These are phyloP conservation scores for Myotis findleyi DNA, from an alignment of 2,797 vertebrate species.

Conservation along the genomic window DNA sequence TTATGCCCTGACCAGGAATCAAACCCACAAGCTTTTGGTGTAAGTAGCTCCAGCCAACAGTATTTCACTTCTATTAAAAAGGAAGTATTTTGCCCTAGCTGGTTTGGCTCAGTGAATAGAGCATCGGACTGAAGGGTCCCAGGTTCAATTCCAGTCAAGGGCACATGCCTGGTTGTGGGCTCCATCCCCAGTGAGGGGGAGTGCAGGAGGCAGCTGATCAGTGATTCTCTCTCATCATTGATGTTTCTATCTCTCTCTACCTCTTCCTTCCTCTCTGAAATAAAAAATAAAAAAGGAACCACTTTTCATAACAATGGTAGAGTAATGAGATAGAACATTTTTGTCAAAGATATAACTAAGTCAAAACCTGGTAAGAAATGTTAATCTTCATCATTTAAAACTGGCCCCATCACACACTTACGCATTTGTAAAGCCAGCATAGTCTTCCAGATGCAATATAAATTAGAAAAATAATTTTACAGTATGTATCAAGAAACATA, in stretches of 20 bases:
- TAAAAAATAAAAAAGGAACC: not conserved
- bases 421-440: conserved; percentile 4
- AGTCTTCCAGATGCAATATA: conserved; percentile 38
- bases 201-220: too few species aligned
- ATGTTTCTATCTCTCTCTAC: too few species aligned
- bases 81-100: not conserved
- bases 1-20: not conserved
- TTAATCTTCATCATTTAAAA: conserved; percentile 56
- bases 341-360: conserved; percentile 43
- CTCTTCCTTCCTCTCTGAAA: too few species aligned
- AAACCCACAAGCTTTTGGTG: not conserved
- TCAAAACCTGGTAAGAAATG: conserved; percentile 55
- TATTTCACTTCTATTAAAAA: conserved; percentile 39
- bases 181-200: too few species aligned
- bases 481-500: conserved; percentile 23
- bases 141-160: too few species aligned
- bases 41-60: not conserved
- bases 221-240: too few species aligned
- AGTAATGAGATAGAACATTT: conserved; percentile 23
- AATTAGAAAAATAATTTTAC: conserved; percentile 50
- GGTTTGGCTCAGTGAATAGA: too few species aligned
- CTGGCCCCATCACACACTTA: not conserved
- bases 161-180: too few species aligned
- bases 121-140: too few species aligned
- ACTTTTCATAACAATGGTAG: conserved; percentile 35